Evolutionary conservation across 2,888 invertebrate genomes (phyloP).

Genomic region (Tortrix viridana): DNA sequence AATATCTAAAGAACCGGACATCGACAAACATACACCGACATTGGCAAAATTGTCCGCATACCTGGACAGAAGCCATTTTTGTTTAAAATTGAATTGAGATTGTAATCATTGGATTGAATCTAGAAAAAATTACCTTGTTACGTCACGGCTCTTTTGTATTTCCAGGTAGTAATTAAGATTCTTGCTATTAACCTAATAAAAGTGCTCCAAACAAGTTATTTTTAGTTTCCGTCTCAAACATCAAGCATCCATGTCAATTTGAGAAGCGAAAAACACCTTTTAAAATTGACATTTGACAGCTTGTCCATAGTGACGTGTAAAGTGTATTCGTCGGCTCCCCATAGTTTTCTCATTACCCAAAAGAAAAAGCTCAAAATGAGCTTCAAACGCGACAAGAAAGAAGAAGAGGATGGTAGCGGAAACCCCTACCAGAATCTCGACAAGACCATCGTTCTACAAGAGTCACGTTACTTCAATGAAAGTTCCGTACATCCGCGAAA

Average conservation of each 20-base stretch:
- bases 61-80: too few relatives aligned
- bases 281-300: constrained; percentile 34
- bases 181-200: too few relatives aligned
- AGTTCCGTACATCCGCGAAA: constrained; percentile 98
- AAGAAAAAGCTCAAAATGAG: constrained; percentile 85
- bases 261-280: background rate
- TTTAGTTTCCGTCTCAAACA: background rate
- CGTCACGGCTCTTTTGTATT: too few relatives aligned
- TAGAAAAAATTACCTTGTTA: too few relatives aligned
- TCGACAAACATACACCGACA: too few relatives aligned
- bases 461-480: constrained; percentile 98
- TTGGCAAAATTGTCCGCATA: too few relatives aligned
- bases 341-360: constrained; percentile 64
- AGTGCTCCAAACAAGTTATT: too few relatives aligned
- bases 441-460: constrained; percentile 98
- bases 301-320: constrained; percentile 62
- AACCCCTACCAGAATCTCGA: constrained; percentile 97
- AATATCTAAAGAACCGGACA: too few relatives aligned
- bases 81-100: too few relatives aligned
- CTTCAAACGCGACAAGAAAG: constrained; percentile 96
- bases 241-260: background rate
- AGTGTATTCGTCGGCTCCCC: constrained; percentile 75
- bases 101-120: too few relatives aligned
- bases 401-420: constrained; percentile 95
- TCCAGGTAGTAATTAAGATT: too few relatives aligned